phyloP scores from a whole-genome alignment of 2,113 vertebrate genomes.

The Carlito syrichta region DNA sequence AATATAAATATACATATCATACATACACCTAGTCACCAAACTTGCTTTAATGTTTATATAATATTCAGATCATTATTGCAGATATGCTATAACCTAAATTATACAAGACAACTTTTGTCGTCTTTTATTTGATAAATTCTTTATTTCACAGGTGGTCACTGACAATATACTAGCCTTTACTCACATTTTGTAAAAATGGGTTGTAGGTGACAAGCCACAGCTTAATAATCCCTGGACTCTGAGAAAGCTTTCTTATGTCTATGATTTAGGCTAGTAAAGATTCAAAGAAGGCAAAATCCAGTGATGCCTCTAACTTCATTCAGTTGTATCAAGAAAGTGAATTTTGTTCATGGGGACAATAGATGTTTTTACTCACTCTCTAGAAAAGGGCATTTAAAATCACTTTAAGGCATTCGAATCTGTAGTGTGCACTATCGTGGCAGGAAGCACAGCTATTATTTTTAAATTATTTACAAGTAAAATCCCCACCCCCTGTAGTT shows the following conservation, averaged over 20 bases:
- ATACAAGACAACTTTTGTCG: not conserved
- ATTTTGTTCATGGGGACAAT: not conserved
- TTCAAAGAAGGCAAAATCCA: not conserved
- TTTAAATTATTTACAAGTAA: slow-evolving; percentile 14
- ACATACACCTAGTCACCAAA: not conserved
- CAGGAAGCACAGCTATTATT: not conserved
- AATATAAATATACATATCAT: not conserved
- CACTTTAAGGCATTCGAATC: not conserved
- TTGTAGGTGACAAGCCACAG: not conserved
- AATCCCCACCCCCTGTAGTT: not conserved
- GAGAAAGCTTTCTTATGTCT: not conserved
- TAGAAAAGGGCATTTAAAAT: not conserved
- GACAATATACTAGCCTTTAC: not conserved
- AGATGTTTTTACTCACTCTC: not conserved
- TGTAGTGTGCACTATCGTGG: not conserved
- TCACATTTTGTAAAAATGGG: not conserved
- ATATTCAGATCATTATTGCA: not conserved
- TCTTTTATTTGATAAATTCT: not conserved
- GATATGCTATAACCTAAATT: not conserved
- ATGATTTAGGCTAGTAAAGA: not conserved
- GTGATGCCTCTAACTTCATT: not conserved
- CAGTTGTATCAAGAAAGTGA: not conserved
- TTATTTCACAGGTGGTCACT: not conserved
- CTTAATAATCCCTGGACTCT: not conserved
- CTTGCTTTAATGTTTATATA: not conserved